Base-by-base conservation (phyloP, 2,888 invertebrate species). In the Plutella xylostella region DNA sequence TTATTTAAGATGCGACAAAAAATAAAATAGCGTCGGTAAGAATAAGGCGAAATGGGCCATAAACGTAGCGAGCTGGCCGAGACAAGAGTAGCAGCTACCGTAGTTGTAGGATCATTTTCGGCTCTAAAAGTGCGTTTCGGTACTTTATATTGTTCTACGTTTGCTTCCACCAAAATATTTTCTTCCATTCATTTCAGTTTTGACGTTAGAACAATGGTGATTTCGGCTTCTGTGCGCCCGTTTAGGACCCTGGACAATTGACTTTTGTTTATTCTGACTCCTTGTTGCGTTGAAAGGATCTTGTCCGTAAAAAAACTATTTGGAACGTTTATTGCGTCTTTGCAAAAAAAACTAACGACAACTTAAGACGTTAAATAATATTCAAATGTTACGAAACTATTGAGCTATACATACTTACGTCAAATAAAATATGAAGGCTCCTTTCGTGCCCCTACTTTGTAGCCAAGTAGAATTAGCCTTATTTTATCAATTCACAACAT, bases 1-100 rank as follows among this genome's bases (percentile, higher is more conserved):
- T 80, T 79, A 80, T 80, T 83, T 82, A 75, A 78, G 70, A 71
- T 63, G 68, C 67, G 68, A 72, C 72, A 74, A 75, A 73, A 72
- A 79, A 72, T 69, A 70, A 72, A 70, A 73, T 67, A 65, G 71
- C 66, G 62, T 66, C 61, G 61, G 55, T 66, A 73, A 72, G 69
- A 73, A 75, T 75, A 73, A 72, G 63, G 71, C 71, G 62, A 68
- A 75, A 79, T 73, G 73, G 72, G 63, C 70, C 68, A 77, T 79
- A 80, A 78, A 78, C 64, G 54, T 48, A 60, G 65, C 55, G 33
- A 17, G 58, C 53, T 15, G 11, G 51, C 62, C 60, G 68, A 77
- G 73, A 78, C 78, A 79, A 80, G 77, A 78, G 72, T 68, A 66
- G 55, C 60, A 56, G 56, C 60, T n/a, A n/a, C n/a, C 75, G 75